A percentile compares a stretch with the other conserved stretches of the same genome.
Evolutionary conservation across 2,797 vertebrate genomes (phyloP).

Genomic region (Protonibea diacanthus): DNA sequence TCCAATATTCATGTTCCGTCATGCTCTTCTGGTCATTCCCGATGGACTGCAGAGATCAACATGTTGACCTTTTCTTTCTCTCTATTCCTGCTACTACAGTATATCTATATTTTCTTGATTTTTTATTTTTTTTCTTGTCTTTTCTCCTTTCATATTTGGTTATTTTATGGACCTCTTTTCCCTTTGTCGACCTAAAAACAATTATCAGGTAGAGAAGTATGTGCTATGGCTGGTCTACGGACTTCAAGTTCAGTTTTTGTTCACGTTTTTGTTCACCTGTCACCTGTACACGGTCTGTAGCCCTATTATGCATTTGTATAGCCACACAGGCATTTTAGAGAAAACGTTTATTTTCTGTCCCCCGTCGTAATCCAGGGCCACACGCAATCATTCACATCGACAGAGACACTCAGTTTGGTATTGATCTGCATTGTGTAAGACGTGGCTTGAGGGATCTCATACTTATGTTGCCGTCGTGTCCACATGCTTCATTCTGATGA

Average conservation of each 20-base stretch:
- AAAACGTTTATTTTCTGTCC: constrained; percentile 31
- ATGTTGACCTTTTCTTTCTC: neutral
- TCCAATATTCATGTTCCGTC: constrained; percentile 44
- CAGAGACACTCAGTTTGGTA: constrained; percentile 32
- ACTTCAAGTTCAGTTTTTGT: neutral
- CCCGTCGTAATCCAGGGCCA: neutral
- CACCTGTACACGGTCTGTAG: neutral
- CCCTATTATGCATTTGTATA: neutral
- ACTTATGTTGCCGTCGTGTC: neutral
- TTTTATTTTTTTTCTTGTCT: neutral
- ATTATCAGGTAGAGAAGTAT: neutral
- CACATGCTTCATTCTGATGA: constrained; percentile 21
- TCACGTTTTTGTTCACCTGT: neutral
- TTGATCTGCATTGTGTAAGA: constrained; percentile 40
- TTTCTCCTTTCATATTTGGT: neutral
- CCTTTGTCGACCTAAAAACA: neutral
- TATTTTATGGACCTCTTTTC: neutral
- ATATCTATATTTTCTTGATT: neutral
- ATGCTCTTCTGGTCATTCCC: constrained; percentile 2
- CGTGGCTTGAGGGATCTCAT: constrained; percentile 3
- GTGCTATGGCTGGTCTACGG: neutral
- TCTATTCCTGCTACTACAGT: neutral
- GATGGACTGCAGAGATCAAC: constrained; percentile 11
- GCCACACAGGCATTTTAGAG: neutral
- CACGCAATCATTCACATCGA: constrained; percentile 38